A percentile compares a stretch with the other conserved stretches of the same genome.
Evolutionary conservation across 2,888 invertebrate genomes (phyloP).

Genomic region (Volucella inanis): DNA sequence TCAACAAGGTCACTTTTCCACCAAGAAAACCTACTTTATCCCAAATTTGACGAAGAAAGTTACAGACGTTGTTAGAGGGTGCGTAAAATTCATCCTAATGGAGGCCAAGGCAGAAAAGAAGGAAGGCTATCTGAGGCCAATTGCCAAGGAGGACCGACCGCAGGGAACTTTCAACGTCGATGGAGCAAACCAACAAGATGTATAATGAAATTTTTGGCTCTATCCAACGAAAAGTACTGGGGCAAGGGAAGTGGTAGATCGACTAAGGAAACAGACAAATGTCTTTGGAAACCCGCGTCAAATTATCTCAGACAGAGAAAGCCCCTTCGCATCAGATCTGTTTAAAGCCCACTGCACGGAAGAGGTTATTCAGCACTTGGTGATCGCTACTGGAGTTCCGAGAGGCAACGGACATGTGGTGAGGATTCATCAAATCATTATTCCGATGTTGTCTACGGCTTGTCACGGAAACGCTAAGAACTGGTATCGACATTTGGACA

Average conservation of each 20-base stretch:
- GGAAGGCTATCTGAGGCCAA: constrained; percentile 78
- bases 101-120: constrained; percentile 77
- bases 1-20: background rate
- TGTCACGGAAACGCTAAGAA: constrained; percentile 77
- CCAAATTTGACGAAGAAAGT: background rate
- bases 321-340: constrained; percentile 24
- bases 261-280: constrained; percentile 77
- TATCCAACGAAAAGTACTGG: constrained; percentile 77
- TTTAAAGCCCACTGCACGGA: constrained; percentile 78
- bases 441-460: constrained; percentile 79
- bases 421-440: constrained; percentile 77
- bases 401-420: constrained; percentile 80
- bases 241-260: constrained; percentile 77
- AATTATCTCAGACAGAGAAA: constrained; percentile 77
- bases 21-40: background rate
- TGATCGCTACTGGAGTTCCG: constrained; percentile 77
- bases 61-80: background rate
- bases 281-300: constrained; percentile 79
- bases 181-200: constrained; percentile 77
- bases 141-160: constrained; percentile 78
- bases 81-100: constrained; percentile 48
- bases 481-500: constrained; percentile 77
- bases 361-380: constrained; percentile 77
- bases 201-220: constrained; percentile 80
- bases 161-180: constrained; percentile 79